Evolutionary conservation across 2,888 invertebrate genomes (phyloP).

Genomic region (Dasypolia templi): DNA sequence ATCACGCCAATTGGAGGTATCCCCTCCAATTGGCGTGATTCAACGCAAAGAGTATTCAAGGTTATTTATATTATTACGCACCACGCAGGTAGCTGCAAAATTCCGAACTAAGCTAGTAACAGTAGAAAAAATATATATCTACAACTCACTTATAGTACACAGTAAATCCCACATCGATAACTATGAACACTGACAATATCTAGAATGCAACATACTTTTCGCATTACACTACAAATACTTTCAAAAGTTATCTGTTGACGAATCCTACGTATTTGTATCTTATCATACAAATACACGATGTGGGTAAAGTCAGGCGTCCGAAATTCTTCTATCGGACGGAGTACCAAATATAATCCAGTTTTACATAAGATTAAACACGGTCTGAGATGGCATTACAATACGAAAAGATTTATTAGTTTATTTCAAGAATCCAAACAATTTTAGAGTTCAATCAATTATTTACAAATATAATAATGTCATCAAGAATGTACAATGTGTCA

Average conservation of each 20-base stretch:
- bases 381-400: background rate
- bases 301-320: constrained; percentile 1
- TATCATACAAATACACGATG: constrained; percentile 31
- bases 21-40: too few relatives aligned
- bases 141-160: constrained; percentile 35
- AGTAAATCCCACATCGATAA: constrained; percentile 49
- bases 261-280: constrained; percentile 42
- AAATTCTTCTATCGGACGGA: background rate
- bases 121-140: background rate
- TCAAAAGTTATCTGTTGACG: constrained; percentile 40
- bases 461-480: constrained; percentile 4
- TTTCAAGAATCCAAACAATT: constrained; percentile 3
- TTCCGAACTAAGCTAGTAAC: background rate
- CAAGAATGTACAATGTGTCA: too few relatives aligned
- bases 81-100: background rate
- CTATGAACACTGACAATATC: constrained; percentile 27
- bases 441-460: background rate
- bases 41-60: constrained; percentile 33
- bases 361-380: background rate
- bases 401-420: constrained; percentile 10
- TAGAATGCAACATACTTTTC: constrained; percentile 35
- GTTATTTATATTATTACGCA: constrained; percentile 11
- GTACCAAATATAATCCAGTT: background rate
- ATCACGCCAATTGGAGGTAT: constrained; percentile 40
- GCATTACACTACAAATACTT: constrained; percentile 32